Percentiles rank a stretch among this genome's conserved stretches.
These are phyloP conservation scores for Nysson spinosus DNA, from an alignment of 2,888 invertebrate genomes.

Conservation along the genomic window DNA sequence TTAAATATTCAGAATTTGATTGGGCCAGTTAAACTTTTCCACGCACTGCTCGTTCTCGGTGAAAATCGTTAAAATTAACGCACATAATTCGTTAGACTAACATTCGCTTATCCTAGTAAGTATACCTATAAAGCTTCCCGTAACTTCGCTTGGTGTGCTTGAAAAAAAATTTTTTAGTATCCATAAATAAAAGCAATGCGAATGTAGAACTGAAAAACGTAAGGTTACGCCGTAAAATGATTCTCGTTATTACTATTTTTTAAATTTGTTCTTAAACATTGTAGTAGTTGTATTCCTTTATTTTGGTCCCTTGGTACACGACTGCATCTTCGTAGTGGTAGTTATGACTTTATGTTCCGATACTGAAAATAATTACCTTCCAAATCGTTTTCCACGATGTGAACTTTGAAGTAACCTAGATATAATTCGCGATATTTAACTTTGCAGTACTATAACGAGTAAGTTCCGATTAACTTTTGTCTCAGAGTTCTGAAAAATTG, in stretches of 20 bases:
- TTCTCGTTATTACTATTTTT: slow-evolving; percentile 1
- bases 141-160: slow-evolving; percentile 46
- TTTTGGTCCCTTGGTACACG: slow-evolving; percentile 22
- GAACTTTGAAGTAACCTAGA: slow-evolving; percentile 36
- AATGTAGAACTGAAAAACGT: slow-evolving; percentile 5
- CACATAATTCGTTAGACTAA: slow-evolving; percentile 59
- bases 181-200: slow-evolving; percentile 8
- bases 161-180: slow-evolving; percentile 30
- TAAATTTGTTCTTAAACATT: neutral
- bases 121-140: slow-evolving; percentile 56
- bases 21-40: slow-evolving; percentile 16
- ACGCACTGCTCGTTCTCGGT: slow-evolving; percentile 18
- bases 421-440: slow-evolving; percentile 6
- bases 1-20: slow-evolving; percentile 27
- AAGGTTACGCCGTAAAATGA: no score
- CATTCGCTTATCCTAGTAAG: slow-evolving; percentile 59
- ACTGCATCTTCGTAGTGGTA: slow-evolving; percentile 22
- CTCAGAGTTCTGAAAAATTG: neutral
- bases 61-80: slow-evolving; percentile 54
- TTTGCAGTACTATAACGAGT: no score
- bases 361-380: neutral
- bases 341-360: slow-evolving; percentile 14
- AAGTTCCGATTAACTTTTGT: no score
- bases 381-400: neutral
- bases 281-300: slow-evolving; percentile 16